These are phyloP conservation scores for Batillaria attramentaria DNA, from an alignment of 1,140 invertebrate species.

Conservation along the genomic window DNA sequence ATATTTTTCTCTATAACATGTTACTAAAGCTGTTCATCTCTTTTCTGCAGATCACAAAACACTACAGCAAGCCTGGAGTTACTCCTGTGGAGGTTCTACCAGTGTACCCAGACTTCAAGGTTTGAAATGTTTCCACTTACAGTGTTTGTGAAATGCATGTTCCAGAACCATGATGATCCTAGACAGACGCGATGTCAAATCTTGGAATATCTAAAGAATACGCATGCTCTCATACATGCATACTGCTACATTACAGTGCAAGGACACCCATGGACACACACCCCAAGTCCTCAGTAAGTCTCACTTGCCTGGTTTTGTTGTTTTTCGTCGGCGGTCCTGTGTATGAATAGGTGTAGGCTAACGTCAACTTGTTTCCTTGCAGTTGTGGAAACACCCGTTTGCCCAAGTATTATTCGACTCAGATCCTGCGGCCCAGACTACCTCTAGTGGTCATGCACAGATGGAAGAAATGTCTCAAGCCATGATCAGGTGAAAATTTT, in stretches of 20 bases:
- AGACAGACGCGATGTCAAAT: neutral
- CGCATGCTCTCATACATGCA: too few species aligned
- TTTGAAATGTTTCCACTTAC: conserved; percentile 59
- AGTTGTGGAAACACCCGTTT: conserved; percentile 97
- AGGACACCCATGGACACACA: too few species aligned
- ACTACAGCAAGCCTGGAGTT: conserved; percentile 96
- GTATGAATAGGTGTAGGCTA: neutral
- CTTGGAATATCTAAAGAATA: too few species aligned
- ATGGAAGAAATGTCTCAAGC: conserved; percentile 99
- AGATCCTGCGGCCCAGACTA: conserved; percentile 85
- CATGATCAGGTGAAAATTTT: conserved; percentile 86
- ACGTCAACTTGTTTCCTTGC: too few species aligned
- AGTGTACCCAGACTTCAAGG: conserved; percentile 94
- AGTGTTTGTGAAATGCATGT: neutral
- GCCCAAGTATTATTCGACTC: conserved; percentile 97
- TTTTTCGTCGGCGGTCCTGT: neutral
- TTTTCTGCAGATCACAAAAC: conserved; percentile 81
- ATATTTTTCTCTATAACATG: too few species aligned
- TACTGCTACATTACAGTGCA: too few species aligned
- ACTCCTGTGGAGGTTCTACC: conserved; percentile 90
- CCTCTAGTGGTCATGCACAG: conserved; percentile 73
- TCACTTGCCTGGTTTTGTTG: neutral
- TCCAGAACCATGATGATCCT: neutral
- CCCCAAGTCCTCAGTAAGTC: too few species aligned
- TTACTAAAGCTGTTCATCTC: too few species aligned